Conservation (phyloP, 2,888 invertebrate genomes). For the Atethmia centrago region DNA sequence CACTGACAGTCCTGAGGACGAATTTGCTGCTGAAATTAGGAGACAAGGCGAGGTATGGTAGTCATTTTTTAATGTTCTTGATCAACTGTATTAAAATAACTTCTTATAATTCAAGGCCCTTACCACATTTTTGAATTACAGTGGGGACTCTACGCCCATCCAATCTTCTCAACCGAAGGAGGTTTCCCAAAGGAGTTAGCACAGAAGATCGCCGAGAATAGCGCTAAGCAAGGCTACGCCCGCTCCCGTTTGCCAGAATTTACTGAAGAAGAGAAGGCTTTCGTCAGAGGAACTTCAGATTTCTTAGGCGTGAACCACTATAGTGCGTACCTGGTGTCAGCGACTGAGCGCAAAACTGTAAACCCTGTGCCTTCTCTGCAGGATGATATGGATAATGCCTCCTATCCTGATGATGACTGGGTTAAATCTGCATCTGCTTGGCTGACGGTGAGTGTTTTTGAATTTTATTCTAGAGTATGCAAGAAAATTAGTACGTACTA, state of each 20-base stretch:
- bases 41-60: constrained; percentile 54
- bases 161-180: constrained; percentile 87
- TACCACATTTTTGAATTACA: constrained; percentile 61
- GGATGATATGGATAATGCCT: constrained; percentile 71
- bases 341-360: constrained; percentile 61
- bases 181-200: constrained; percentile 89
- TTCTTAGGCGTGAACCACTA: constrained; percentile 92
- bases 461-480: neutral
- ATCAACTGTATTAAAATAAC: neutral
- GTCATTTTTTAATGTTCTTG: neutral
- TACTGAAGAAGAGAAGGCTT: constrained; percentile 77
- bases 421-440: constrained; percentile 72
- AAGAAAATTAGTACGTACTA: neutral
- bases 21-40: constrained; percentile 73
- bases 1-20: constrained; percentile 75
- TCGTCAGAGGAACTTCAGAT: constrained; percentile 76
- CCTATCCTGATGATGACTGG: constrained; percentile 71
- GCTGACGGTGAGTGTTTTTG: constrained; percentile 70
- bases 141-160: constrained; percentile 87
- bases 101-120: neutral
- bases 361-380: constrained; percentile 70
- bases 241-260: constrained; percentile 84
- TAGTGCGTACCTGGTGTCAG: constrained; percentile 80
- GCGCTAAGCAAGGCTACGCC: constrained; percentile 81
- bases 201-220: constrained; percentile 82